A percentile compares a stretch with the other conserved stretches of the same genome.
phyloP scores from a whole-genome alignment of 53 echinoderm and acorn worm species.

The Echinometra lucunter region DNA sequence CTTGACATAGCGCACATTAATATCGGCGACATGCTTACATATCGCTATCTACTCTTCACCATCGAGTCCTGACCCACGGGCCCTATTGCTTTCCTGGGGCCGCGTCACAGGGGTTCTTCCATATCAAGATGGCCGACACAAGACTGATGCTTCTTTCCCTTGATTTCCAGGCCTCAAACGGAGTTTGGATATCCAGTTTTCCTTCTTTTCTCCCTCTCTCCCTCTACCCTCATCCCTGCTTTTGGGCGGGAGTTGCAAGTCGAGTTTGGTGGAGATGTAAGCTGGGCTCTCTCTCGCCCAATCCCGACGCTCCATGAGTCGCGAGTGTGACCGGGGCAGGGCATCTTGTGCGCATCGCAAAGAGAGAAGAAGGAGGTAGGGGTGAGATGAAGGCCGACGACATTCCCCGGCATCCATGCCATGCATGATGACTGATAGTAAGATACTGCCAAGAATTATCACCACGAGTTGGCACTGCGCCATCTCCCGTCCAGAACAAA shows the following conservation, averaged over 20 bases:
- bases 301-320: conserved; percentile 58
- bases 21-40: conserved; percentile 72
- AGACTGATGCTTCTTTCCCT: conserved; percentile 27
- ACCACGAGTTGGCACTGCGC: conserved; percentile 58
- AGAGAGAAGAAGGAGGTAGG: conserved; percentile 54
- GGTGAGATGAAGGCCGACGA: conserved; percentile 57
- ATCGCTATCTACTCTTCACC: conserved; percentile 70
- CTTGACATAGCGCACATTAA: conserved; percentile 71
- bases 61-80: conserved; percentile 47
- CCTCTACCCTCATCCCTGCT: conserved; percentile 2
- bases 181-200: conserved; percentile 4
- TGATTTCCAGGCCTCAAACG: conserved; percentile 46
- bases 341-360: conserved; percentile 65
- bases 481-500: conserved; percentile 61
- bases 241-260: conserved; percentile 63
- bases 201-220: not conserved
- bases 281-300: conserved; percentile 62
- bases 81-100: conserved; percentile 64
- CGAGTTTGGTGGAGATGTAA: not conserved
- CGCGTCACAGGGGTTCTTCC: conserved; percentile 57
- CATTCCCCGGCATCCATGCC: conserved; percentile 45
- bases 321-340: conserved; percentile 60
- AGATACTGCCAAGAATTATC: conserved; percentile 42
- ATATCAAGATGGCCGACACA: conserved; percentile 51
- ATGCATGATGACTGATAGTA: conserved; percentile 20